These are phyloP conservation scores for Smittia aterrima DNA, from an alignment of 2,888 invertebrate species.

Conservation along the genomic window DNA sequence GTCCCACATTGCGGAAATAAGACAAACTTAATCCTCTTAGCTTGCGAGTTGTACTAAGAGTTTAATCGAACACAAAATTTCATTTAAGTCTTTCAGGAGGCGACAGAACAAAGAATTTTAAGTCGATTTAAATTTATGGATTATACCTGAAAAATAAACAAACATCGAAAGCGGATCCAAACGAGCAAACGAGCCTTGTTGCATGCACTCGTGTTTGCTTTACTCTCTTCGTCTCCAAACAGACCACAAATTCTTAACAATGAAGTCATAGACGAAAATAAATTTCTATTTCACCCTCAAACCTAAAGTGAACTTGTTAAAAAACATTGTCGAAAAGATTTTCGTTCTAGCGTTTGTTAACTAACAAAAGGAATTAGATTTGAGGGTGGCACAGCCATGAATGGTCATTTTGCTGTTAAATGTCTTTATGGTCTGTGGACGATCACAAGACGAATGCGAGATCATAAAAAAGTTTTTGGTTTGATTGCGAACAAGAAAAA, in stretches of 20 bases:
- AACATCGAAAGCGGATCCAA: conserved; percentile 31
- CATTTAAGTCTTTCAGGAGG: not conserved
- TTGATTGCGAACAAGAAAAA: not conserved
- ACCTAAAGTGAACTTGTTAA: conserved; percentile 1
- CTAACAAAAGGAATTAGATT: conserved; percentile 29
- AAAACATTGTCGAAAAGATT: conserved; percentile 14
- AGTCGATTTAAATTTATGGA: conserved; percentile 36
- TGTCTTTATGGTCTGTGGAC: conserved; percentile 32
- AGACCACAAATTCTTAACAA: conserved; percentile 36
- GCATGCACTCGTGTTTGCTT: conserved; percentile 17
- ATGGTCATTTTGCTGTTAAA: conserved; percentile 28
- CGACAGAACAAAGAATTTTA: not conserved
- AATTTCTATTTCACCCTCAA: conserved; percentile 18
- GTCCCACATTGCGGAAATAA: conserved; percentile 18
- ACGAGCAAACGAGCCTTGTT: conserved; percentile 25
- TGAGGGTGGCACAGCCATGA: conserved; percentile 34
- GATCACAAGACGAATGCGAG: not conserved
- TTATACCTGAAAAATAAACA: conserved; percentile 40
- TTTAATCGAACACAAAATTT: not conserved
- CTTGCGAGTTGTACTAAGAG: not conserved
- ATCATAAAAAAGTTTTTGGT: conserved; percentile 13
- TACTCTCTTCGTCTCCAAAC: conserved; percentile 17
- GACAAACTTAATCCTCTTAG: conserved; percentile 30
- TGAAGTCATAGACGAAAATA: conserved; percentile 19
- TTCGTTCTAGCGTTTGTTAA: conserved; percentile 21